These are phyloP conservation scores for Salvelinus alpinus DNA, from an alignment of 2,113 vertebrate genomes.

Conservation along the genomic window DNA sequence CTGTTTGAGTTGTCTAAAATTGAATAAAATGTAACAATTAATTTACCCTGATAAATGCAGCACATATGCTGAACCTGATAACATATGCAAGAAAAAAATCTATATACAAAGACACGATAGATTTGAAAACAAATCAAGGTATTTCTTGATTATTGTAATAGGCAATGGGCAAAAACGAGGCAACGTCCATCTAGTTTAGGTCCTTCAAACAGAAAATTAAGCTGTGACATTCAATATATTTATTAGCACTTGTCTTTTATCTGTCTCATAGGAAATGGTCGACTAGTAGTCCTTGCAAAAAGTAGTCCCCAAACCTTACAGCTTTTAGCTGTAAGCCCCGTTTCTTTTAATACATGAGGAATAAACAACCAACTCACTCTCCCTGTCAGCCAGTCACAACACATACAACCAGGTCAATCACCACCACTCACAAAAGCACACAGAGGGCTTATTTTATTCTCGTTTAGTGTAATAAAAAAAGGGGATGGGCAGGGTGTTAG, in stretches of 20 bases:
- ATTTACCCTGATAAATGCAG: no score
- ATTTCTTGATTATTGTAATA: no score
- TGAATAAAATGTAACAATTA: no score
- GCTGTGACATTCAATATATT: constrained; percentile 29
- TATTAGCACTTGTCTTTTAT: constrained; percentile 62
- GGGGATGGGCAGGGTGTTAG: constrained; percentile 33
- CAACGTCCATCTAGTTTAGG: no score
- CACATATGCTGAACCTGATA: no score
- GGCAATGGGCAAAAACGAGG: no score
- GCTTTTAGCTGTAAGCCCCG: constrained; percentile 13
- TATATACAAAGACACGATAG: no score
- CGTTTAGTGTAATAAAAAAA: constrained; percentile 53
- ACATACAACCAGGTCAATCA: constrained; percentile 2
- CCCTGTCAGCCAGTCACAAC: background rate
- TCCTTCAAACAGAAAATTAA: no score
- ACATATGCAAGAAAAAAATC: no score
- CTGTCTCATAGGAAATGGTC: constrained; percentile 47
- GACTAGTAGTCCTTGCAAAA: constrained; percentile 49
- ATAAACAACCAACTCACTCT: constrained; percentile 6
- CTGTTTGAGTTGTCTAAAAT: no score
- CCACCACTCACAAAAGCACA: constrained; percentile 30
- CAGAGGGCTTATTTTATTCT: constrained; percentile 35
- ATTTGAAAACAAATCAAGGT: no score
- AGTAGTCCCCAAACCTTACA: constrained; percentile 61
- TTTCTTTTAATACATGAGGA: background rate